A percentile compares a stretch with the other conserved stretches of the same genome.
Conservation (phyloP, 37 sponge, comb jelly and placozoan genomes). For the Halichondria panicea region DNA sequence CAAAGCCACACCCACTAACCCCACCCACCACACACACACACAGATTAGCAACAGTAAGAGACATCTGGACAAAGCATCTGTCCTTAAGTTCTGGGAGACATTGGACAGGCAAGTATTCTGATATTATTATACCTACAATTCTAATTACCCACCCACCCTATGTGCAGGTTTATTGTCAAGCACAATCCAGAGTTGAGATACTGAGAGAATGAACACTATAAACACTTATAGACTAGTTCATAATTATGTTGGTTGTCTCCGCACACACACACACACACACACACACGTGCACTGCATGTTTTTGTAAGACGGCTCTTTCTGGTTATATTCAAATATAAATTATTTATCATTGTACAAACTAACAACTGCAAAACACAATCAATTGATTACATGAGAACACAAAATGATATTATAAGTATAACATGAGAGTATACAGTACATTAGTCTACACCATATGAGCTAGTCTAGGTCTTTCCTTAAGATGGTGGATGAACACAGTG, state of each 20-base stretch:
- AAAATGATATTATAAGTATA: no score
- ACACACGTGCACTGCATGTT: background rate
- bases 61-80: constrained; percentile 88
- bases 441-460: constrained; percentile 16
- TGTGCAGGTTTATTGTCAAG: constrained; percentile 78
- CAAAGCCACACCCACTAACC: background rate
- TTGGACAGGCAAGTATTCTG: constrained; percentile 78
- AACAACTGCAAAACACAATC: no score
- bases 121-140: background rate
- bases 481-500: constrained; percentile 51
- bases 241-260: background rate
- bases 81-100: constrained; percentile 91
- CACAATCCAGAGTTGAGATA: constrained; percentile 72
- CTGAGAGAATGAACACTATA: constrained; percentile 24
- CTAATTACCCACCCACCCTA: background rate
- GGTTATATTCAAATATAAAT: background rate
- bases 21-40: no score
- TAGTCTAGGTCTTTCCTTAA: constrained; percentile 19
- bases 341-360: background rate
- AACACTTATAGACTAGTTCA: background rate
- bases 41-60: constrained; percentile 85
- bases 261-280: background rate
- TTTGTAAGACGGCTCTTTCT: background rate
- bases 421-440: no score
- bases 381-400: no score